Base-by-base conservation (phyloP, 1,140 invertebrate genomes). In the Euura lappo region DNA sequence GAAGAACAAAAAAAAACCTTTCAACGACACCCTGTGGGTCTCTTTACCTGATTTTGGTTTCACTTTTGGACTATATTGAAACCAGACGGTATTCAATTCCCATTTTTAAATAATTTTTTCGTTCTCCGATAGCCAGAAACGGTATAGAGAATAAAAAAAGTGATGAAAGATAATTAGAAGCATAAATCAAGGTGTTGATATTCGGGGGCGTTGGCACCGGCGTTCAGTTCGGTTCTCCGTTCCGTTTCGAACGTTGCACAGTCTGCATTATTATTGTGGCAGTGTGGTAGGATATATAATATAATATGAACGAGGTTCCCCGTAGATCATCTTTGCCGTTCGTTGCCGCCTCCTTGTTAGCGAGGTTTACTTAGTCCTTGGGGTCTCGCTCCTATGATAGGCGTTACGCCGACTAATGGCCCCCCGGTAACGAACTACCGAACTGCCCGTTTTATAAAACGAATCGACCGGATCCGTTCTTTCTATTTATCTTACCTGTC, bases 351-450 rank as follows among this genome's bases (percentile, higher is more conserved):
- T 60, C 51, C 51, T 60, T 60, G 51, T 60, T 60, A 60, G 51
- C 51, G 51, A 60, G 51, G 51, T 60, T 60, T 60, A 60, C 51
- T 60, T 60, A 60, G 51, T 60, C 51, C 51, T 60, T 60, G 8
- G 51, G 28, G 28, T 28, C 28, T 60, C 51, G 51, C 51, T 60
- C 51, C 51, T 60, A 60, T n/a, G 51, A 60, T 60, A 60, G 51
- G 51, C 51, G 51, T 60, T 60, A 60, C 51, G 51, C 51, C 51
- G 8, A n/a, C 51, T 60, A 60, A 60, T 60, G 51, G 51, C 51
- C 51, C 51, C 51, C 51, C 51, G 51, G 51, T 60, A 60, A 60
- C 51, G 51, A 60, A 60, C 51, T 60, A 60, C 51, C 51, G 51
- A 60, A 60, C 28, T 60, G 13, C 51, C 13, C 51, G 8, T n/a